These are phyloP conservation scores for Smithornis capensis DNA, from an alignment of 2,113 vertebrate genomes.

Conservation along the genomic window DNA sequence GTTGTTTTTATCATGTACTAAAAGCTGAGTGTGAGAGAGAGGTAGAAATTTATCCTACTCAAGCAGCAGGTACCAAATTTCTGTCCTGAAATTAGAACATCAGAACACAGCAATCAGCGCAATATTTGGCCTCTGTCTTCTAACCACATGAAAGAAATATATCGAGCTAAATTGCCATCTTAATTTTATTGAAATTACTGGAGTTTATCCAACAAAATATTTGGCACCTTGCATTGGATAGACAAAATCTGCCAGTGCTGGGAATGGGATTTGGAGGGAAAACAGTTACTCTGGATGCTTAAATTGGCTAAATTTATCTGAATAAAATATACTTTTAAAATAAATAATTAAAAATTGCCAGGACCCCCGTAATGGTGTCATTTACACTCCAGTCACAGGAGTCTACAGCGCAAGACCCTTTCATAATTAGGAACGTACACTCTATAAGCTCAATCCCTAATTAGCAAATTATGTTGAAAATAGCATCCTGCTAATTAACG, in stretches of 20 bases:
- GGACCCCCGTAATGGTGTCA: constrained; percentile 86
- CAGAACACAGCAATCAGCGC: constrained; percentile 7
- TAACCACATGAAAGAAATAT: constrained; percentile 42
- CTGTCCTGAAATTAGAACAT: constrained; percentile 47
- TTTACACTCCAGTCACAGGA: constrained; percentile 93
- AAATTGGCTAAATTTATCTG: constrained; percentile 66
- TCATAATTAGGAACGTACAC: constrained; percentile 93
- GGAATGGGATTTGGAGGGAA: neutral
- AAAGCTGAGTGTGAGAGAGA: neutral
- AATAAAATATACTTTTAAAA: constrained; percentile 65
- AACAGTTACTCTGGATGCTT: neutral
- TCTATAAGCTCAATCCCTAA: constrained; percentile 89
- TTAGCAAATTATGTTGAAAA: constrained; percentile 99
- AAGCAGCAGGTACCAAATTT: constrained; percentile 11
- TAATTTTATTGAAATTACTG: constrained; percentile 63
- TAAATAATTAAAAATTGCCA: constrained; percentile 72
- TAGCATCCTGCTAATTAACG: constrained; percentile 98
- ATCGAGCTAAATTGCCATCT: constrained; percentile 35
- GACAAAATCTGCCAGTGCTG: constrained; percentile 28
- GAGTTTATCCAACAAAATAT: constrained; percentile 49
- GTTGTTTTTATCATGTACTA: neutral
- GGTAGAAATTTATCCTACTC: constrained; percentile 11
- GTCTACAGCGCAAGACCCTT: constrained; percentile 83
- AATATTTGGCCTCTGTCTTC: constrained; percentile 37
- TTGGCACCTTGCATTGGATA: constrained; percentile 28